Conservation (phyloP, 2,113 vertebrate genomes). For the Camelus bactrianus region DNA sequence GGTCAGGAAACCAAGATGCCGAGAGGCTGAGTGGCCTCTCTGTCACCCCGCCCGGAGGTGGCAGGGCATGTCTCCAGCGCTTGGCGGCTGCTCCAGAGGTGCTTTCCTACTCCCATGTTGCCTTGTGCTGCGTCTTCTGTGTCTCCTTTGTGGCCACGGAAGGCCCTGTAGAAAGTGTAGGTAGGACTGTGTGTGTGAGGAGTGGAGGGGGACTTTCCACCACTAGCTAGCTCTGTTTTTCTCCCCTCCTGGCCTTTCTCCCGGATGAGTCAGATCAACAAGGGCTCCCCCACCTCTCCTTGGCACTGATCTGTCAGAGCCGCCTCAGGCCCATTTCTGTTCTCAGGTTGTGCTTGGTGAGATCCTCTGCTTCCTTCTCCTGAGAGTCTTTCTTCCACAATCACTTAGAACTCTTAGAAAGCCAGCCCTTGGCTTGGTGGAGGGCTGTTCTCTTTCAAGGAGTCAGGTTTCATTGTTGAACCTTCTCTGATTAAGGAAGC, state of each 20-base stretch:
- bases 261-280: not conserved
- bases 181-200: not conserved
- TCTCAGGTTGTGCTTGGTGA: not conserved
- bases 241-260: not conserved
- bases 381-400: not conserved
- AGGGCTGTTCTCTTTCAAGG: not conserved
- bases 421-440: not conserved
- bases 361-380: not conserved
- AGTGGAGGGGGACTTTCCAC: not conserved
- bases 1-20: not conserved
- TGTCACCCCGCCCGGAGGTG: not conserved
- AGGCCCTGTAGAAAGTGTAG: not conserved
- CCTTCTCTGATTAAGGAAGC: not conserved
- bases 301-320: not conserved
- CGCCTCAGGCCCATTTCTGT: not conserved
- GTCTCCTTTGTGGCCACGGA: not conserved
- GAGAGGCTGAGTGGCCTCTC: not conserved
- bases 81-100: not conserved
- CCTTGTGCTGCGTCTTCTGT: not conserved
- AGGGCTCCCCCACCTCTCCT: not conserved
- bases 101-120: not conserved
- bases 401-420: not conserved
- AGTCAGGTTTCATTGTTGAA: not conserved
- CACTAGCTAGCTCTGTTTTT: not conserved
- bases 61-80: not conserved